Evolutionary conservation across 2,113 vertebrate species (phyloP), one percentile per base, ranked within the genome.

Genomic region (Tautogolabrus adspersus): DNA sequence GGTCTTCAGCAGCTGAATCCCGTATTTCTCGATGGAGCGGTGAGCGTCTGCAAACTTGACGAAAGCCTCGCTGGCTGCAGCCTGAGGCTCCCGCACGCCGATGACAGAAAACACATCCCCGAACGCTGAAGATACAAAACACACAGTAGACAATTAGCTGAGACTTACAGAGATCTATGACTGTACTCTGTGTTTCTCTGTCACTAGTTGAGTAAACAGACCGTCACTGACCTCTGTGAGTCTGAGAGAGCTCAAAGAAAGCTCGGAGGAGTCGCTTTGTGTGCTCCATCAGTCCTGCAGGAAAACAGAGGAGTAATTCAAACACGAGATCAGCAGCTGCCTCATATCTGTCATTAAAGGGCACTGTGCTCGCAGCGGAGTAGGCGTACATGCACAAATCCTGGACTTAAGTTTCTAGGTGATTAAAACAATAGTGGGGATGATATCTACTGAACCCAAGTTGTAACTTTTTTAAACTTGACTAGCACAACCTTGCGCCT

Each of bases 101-200:
- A 99, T 99, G 76, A 99, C 96, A 0, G 98, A 98, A 85, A 99
- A 99, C 73, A 99, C 98, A 0, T 99, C 97, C 57, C 98, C 98
- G 71, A 99, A 99, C 0, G 95, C 91, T 93, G 89, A 23, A 61
- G 64, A 52, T 18, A 10, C 10, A 52, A 1, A 59, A 0, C 0
- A 19, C 3, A 74, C 12, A 71, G 34, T 1, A n/a, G 47, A 3
- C 61, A 21, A 44, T 38, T 10, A 38, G 10, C n/a, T 21, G 3
- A 52, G 42, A 58, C 26, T 3, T 6, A 15, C 0, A 19, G 4
- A 69, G 15, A 40, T 21, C 26, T 1, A 11, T 2, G 15, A 11
- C 10, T 11, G n/a, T n/a, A 12, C 0, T 44, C 15, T 40, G 6
- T 40, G 7, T 40, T 40, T 5, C 8, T 8, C 37, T 38, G 26